Conservation (phyloP, 2,888 invertebrate species). For the Metacarcinus magister region DNA sequence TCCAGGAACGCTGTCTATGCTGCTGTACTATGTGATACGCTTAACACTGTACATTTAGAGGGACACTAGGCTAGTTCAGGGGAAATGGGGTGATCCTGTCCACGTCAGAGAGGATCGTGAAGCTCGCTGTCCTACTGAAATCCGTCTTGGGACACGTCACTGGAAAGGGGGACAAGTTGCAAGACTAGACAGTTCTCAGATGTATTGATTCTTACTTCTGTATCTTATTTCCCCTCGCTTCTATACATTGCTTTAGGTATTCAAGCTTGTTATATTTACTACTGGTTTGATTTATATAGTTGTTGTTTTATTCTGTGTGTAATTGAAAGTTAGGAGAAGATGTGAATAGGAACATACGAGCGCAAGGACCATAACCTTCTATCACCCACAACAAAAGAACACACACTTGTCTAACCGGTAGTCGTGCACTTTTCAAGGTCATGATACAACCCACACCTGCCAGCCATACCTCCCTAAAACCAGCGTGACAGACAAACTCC, state of each 20-base stretch:
- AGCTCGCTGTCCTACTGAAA: background rate
- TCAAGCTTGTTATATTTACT: background rate
- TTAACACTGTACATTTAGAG: background rate
- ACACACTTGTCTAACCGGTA: background rate
- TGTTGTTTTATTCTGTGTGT: background rate
- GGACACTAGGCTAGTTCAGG: background rate
- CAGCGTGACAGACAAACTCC: background rate
- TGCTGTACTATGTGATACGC: background rate
- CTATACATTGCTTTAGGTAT: background rate
- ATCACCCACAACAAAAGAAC: background rate
- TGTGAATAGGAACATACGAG: background rate
- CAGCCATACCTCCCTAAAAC: background rate
- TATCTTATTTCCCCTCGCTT: background rate
- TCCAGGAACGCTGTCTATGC: background rate
- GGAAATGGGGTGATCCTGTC: slow-evolving; percentile 1
- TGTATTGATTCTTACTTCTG: background rate
- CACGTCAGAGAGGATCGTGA: background rate
- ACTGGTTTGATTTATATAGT: background rate
- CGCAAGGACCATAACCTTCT: background rate
- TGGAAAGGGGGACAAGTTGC: background rate
- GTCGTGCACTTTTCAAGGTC: background rate
- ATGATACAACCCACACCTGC: background rate
- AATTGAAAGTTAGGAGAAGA: background rate
- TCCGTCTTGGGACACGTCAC: background rate
- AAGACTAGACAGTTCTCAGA: background rate